Percentiles rank a stretch among this genome's conserved stretches.
These are phyloP conservation scores for Pseudotriccus pelzelni DNA, from an alignment of 2,797 vertebrate genomes.

Conservation along the genomic window DNA sequence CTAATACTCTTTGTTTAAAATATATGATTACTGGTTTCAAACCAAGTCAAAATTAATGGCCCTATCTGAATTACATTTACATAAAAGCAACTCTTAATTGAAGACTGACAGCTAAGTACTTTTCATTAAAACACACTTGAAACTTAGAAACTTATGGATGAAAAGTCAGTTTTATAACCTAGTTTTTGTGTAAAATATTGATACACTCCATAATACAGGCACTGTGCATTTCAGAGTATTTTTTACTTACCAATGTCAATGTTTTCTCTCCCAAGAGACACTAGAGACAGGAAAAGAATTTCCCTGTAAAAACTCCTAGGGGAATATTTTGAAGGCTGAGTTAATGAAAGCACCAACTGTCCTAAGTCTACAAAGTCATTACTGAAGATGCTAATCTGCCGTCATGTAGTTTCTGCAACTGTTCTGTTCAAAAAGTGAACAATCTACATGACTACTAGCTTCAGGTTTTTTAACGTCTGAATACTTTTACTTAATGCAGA, in stretches of 20 bases:
- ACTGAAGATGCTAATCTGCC: background rate
- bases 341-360: background rate
- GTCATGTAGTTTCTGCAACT: background rate
- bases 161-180: background rate
- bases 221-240: background rate
- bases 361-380: background rate
- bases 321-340: conserved; percentile 43
- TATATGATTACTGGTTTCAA: background rate
- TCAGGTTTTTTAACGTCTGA: background rate
- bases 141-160: background rate
- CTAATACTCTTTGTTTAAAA: background rate
- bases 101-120: background rate
- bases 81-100: background rate
- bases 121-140: background rate
- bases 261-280: conserved; percentile 93
- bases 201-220: background rate
- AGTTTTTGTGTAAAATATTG: background rate
- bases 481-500: background rate
- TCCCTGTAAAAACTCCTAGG: conserved; percentile 93
- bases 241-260: conserved; percentile 91
- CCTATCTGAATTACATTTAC: background rate
- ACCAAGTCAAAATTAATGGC: background rate
- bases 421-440: background rate
- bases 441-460: background rate
- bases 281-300: conserved; percentile 91